Evolutionary conservation across 2,888 invertebrate species (phyloP).

Genomic region (Calameuta pallipes): DNA sequence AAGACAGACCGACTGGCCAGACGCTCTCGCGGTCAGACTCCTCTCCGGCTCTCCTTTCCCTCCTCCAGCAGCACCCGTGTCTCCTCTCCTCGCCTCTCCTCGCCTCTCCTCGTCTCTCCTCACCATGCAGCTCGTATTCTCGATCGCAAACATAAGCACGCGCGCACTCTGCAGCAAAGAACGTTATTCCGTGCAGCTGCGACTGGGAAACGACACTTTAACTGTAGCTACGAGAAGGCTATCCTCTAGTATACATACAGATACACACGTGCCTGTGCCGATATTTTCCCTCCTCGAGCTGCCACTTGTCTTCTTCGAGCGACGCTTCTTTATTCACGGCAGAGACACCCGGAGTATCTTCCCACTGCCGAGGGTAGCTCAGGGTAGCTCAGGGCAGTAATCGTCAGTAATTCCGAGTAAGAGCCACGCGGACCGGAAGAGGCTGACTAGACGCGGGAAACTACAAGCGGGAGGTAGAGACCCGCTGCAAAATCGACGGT

Average conservation of each 20-base stretch:
- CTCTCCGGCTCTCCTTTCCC: constrained; percentile 25
- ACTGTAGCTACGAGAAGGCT: constrained; percentile 24
- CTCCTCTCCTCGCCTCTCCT: constrained; percentile 18
- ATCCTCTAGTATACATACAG: not conserved
- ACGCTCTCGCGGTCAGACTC: constrained; percentile 32
- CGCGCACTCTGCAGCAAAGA: constrained; percentile 16
- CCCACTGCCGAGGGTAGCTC: too few relatives aligned
- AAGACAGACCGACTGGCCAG: constrained; percentile 35
- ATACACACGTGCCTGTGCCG: constrained; percentile 5
- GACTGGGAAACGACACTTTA: constrained; percentile 37
- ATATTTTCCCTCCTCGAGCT: too few relatives aligned
- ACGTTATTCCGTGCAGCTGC: constrained; percentile 37
- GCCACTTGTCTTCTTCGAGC: too few relatives aligned
- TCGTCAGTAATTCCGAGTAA: too few relatives aligned
- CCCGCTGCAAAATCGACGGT: constrained; percentile 20
- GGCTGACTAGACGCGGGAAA: too few relatives aligned
- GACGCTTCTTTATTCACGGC: too few relatives aligned
- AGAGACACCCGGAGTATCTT: not conserved
- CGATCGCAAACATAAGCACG: constrained; percentile 12
- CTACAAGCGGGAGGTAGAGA: too few relatives aligned
- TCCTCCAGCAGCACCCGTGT: constrained; percentile 8
- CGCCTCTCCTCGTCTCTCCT: constrained; percentile 8
- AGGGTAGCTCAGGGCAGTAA: too few relatives aligned
- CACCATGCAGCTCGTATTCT: constrained; percentile 14
- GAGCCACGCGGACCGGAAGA: too few relatives aligned